Conservation (phyloP, 2,888 invertebrate genomes). For the Lymantria dispar region DNA sequence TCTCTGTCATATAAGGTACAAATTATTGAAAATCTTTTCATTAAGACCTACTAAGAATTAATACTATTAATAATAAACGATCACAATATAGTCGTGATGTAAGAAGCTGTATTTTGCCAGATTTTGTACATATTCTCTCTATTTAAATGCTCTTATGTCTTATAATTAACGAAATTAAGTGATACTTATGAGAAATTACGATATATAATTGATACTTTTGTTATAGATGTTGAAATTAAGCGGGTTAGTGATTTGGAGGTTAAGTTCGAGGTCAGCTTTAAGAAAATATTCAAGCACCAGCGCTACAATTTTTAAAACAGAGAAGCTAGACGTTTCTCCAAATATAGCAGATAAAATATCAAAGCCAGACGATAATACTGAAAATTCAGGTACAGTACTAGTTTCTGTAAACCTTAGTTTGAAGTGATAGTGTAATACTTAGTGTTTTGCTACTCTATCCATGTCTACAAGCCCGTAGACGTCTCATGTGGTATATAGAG, state of each 20-base stretch:
- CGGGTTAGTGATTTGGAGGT: constrained; percentile 76
- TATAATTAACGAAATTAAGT: too few relatives aligned
- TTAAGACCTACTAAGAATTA: not conserved
- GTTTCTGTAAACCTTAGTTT: too few relatives aligned
- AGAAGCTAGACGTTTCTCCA: constrained; percentile 51
- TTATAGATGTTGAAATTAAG: constrained; percentile 78
- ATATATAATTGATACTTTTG: constrained; percentile 18
- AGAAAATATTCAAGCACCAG: constrained; percentile 84
- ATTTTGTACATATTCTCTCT: constrained; percentile 20
- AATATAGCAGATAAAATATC: constrained; percentile 43
- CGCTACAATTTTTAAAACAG: constrained; percentile 90
- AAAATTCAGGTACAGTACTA: constrained; percentile 41
- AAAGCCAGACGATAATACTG: constrained; percentile 24
- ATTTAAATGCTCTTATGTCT: not conserved
- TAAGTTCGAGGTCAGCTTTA: constrained; percentile 63
- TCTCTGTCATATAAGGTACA: constrained; percentile 26
- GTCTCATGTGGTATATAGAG: too few relatives aligned
- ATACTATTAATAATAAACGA: not conserved
- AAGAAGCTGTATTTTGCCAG: constrained; percentile 50
- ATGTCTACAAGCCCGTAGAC: too few relatives aligned
- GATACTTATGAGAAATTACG: not conserved
- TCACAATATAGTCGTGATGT: constrained; percentile 54
- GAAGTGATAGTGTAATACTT: too few relatives aligned
- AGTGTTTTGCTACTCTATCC: too few relatives aligned
- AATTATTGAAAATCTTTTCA: not conserved